Evolutionary conservation across 2,797 vertebrate genomes (phyloP), one percentile per base, ranked within the genome.

Genomic region (Crossoptilon crossoptilon): DNA sequence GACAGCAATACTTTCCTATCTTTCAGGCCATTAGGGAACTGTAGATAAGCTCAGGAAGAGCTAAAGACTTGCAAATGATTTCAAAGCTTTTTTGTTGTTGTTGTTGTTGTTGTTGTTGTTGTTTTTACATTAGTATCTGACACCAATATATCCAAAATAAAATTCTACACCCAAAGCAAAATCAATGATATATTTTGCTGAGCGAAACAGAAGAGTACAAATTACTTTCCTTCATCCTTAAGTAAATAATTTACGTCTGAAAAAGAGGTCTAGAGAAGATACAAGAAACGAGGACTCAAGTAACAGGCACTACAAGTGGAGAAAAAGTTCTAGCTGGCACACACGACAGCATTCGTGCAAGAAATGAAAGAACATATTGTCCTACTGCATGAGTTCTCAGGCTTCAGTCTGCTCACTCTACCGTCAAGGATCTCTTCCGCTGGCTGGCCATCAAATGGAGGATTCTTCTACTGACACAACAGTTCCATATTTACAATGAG

Each of bases 341-440:
- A 58, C 55, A 49, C 84, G 76, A 46, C 1, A 2, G 37, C 44
- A 84, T 90, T 88, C 0, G 12, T 87, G 59, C 35, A 84, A 91
- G 67, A 88, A 80, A 73, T 92, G 51, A 95, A 94, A 93, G 84
- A 91, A 74, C 31, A 78, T 74, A 76, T 27, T 96, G 76, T 94
- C 48, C 64, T 66, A 64, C 2, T 3, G 43, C 31, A 27, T 1
- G 49, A 48, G 58, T 90, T 94, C 76, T 95, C 77, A 85, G 84
- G 60, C 86, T 84, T 35, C 72, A 91, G 87, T 26, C 63, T 67
- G 81, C 69, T 85, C 48, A 43, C 37, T 91, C 58, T 66, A 2
- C 1, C 1, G 1, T 58, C 16, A 10, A 93, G 68, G 69, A 77
- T 2, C 51, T 63, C 48, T 75, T 80, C 56, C 66, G 44, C 5